Conservation (phyloP, 2,113 vertebrate genomes). For the Pluvianellus socialis region DNA sequence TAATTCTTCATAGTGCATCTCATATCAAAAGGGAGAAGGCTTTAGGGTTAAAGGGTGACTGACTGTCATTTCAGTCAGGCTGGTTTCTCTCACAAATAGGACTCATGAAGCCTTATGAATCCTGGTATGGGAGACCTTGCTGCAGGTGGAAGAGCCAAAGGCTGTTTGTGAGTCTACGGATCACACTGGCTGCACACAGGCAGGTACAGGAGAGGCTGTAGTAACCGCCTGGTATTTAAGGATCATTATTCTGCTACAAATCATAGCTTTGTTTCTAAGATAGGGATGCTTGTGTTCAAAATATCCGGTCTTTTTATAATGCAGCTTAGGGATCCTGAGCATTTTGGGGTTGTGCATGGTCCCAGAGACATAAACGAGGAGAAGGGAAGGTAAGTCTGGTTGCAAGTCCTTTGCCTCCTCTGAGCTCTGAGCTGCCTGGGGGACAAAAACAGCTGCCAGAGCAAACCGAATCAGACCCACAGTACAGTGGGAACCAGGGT, state of each 20-base stretch:
- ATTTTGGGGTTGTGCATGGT: not conserved
- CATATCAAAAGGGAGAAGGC: not conserved
- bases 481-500: not conserved
- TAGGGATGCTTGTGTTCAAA: not conserved
- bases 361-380: not conserved
- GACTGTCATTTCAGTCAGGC: not conserved
- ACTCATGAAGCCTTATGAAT: not conserved
- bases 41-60: not conserved
- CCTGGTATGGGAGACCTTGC: not conserved
- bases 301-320: not conserved
- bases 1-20: not conserved
- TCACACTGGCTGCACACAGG: not conserved
- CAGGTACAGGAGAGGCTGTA: not conserved
- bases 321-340: not conserved
- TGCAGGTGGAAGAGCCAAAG: not conserved
- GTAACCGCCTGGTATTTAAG: not conserved
- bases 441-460: not conserved
- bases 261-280: not conserved
- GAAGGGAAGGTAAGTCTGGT: not conserved
- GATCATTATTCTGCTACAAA: not conserved
- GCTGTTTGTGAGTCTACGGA: not conserved
- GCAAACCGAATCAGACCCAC: not conserved
- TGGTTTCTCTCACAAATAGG: not conserved
- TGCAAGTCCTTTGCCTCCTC: not conserved
- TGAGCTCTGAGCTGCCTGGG: not conserved